These are phyloP conservation scores for Drosophila tsacasi DNA, from an alignment of 1,140 invertebrate species.

Conservation along the genomic window DNA sequence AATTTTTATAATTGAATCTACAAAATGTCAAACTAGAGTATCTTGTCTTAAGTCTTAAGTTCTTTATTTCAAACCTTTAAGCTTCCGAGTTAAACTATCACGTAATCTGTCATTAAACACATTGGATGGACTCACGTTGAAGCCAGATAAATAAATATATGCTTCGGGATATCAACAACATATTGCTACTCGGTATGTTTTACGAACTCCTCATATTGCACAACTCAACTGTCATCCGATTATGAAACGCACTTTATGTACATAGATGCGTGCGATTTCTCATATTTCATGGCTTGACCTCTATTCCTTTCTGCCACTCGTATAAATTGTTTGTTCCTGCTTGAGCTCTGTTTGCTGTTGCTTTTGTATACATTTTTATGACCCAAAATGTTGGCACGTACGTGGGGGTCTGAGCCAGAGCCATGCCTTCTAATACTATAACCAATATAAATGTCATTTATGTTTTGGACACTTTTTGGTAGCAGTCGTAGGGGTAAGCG, in stretches of 20 bases:
- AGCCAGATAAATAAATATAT: slow-evolving; percentile 7
- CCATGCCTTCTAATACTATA: slow-evolving; percentile 71
- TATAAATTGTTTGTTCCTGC: slow-evolving; percentile 70
- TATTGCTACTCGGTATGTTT: background rate
- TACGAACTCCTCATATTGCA: background rate
- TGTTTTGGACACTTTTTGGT: slow-evolving; percentile 69
- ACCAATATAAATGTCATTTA: slow-evolving; percentile 83
- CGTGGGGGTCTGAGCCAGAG: slow-evolving; percentile 8
- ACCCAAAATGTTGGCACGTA: slow-evolving; percentile 56
- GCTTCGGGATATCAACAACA: slow-evolving; percentile 1
- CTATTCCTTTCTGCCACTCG: slow-evolving; percentile 43
- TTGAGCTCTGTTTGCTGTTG: slow-evolving; percentile 35
- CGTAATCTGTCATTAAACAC: background rate
- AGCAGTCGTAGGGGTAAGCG: slow-evolving; percentile 13
- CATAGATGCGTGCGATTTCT: slow-evolving; percentile 46
- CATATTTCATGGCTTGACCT: slow-evolving; percentile 75
- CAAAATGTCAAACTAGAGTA: background rate
- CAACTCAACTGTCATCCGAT: slow-evolving; percentile 15
- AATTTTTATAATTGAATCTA: no score
- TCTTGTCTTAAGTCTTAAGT: background rate
- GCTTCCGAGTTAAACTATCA: background rate
- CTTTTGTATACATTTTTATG: slow-evolving; percentile 54
- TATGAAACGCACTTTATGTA: slow-evolving; percentile 41
- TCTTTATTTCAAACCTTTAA: background rate
- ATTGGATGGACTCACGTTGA: background rate